Base-by-base conservation (phyloP, 2,113 vertebrate genomes). In the Oreochromis spilurus region DNA sequence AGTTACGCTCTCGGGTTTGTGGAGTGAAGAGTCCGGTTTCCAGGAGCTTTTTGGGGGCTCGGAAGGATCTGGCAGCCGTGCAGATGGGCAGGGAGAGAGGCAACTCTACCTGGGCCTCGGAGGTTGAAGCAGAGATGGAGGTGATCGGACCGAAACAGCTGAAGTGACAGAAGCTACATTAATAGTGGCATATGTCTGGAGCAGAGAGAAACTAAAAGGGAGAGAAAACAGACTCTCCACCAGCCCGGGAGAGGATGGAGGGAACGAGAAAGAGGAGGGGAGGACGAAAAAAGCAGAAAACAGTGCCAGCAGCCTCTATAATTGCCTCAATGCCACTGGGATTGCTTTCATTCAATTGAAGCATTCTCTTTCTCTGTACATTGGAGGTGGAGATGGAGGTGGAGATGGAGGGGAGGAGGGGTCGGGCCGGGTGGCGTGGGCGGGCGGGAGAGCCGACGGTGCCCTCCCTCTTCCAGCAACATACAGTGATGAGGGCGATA, bases 261-360 rank as follows among this genome's bases (percentile, higher is more conserved):
- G 57, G 89, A 81, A 60, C 12, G 29, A 78, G 82, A 21, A 26
- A 87, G 86, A 86, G 77, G 84, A 86, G 67, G 77, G 50, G n/a
- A 83, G 80, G 81, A 48, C 14, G 57, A 34, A 75, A 85, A 81
- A 91, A 72, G 80, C 82, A 85, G 89, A 92, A 85, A 84, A 92
- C 91, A 88, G 87, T 87, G 93, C 87, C 85, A 88, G 92, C 87
- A 88, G 91, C 62, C 70, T 58, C 83, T 94, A 84, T 96, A 95
- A 96, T 96, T 96, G 91, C 95, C 94, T 89, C 48, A 92, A 95
- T 92, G 93, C 96, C 93, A 34, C 16, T 91, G 96, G 96, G 96
- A 94, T 31, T 91, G 43, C 91, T 94, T 96, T 91, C 45, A 93
- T 96, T 94, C 93, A 95, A 95, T 96, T 92, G 85, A 85, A 88